These are phyloP conservation scores for Coluber constrictor DNA, from an alignment of 2,797 vertebrate genomes.

Conservation along the genomic window DNA sequence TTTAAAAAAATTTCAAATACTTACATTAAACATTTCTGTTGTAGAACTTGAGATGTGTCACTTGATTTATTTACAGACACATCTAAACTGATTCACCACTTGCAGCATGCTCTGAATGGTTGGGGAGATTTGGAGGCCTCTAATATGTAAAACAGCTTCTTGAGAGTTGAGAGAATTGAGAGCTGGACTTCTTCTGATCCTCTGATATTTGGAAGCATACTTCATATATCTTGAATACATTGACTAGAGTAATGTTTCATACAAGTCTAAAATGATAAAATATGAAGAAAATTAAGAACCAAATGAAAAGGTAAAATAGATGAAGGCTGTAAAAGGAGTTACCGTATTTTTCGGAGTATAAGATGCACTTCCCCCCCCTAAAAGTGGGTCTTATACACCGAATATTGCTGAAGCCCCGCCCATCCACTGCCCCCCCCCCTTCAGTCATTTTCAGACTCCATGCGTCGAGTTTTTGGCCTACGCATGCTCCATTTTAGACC, in stretches of 20 bases:
- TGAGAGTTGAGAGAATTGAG: background rate
- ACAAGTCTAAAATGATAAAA: background rate
- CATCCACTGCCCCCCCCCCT: no score
- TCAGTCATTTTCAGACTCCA: no score
- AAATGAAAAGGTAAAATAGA: background rate
- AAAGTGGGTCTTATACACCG: no score
- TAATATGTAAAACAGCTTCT: background rate
- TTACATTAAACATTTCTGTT: background rate
- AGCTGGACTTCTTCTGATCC: background rate
- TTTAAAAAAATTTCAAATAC: background rate
- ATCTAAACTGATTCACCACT: background rate
- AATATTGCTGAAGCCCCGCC: no score
- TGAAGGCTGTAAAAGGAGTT: background rate
- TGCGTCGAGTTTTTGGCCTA: no score
- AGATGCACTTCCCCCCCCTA: no score
- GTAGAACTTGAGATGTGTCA: background rate
- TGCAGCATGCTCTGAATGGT: background rate
- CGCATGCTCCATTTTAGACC: no score
- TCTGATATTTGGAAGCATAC: background rate
- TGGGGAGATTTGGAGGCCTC: background rate
- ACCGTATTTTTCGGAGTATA: no score
- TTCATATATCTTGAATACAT: background rate
- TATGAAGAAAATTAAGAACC: background rate
- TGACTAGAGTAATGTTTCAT: background rate
- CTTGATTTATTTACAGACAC: background rate